A percentile compares a stretch with the other conserved stretches of the same genome.
Evolutionary conservation across 2,888 invertebrate species (phyloP).

Genomic region (Latrodectus hesperus): DNA sequence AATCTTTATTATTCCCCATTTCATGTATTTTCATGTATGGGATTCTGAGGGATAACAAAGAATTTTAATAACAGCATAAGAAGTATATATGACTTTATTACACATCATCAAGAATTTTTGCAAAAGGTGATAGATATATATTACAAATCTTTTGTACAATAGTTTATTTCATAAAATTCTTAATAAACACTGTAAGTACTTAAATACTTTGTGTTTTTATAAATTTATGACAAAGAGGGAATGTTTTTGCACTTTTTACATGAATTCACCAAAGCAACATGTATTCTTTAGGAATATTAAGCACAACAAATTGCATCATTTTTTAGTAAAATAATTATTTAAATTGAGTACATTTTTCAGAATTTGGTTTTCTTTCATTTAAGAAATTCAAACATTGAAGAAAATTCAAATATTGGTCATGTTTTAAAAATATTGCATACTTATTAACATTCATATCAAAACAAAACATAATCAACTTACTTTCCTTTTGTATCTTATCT

Average conservation of each 20-base stretch:
- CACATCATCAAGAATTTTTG: constrained; percentile 68
- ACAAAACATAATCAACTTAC: no score
- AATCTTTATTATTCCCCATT: no score
- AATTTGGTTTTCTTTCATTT: no score
- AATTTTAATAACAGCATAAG: constrained; percentile 13
- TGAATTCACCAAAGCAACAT: constrained; percentile 50
- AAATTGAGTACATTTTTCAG: background rate
- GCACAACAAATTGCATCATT: constrained; percentile 14
- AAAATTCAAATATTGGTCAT: no score
- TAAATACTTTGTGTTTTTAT: constrained; percentile 64
- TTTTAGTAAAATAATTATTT: background rate
- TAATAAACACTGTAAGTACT: constrained; percentile 66
- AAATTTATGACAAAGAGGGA: constrained; percentile 56
- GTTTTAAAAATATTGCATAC: no score
- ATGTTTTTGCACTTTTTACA: constrained; percentile 52
- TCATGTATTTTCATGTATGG: no score
- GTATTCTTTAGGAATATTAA: constrained; percentile 19
- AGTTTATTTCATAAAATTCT: constrained; percentile 64
- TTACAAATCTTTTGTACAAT: constrained; percentile 68
- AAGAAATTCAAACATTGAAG: no score
- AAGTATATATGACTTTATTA: constrained; percentile 68
- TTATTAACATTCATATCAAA: no score
- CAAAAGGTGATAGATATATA: constrained; percentile 68
- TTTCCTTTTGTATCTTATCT: no score
- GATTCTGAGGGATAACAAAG: no score